phyloP scores from a whole-genome alignment of 2,888 invertebrate species.

The Pharmacophagus antenor region DNA sequence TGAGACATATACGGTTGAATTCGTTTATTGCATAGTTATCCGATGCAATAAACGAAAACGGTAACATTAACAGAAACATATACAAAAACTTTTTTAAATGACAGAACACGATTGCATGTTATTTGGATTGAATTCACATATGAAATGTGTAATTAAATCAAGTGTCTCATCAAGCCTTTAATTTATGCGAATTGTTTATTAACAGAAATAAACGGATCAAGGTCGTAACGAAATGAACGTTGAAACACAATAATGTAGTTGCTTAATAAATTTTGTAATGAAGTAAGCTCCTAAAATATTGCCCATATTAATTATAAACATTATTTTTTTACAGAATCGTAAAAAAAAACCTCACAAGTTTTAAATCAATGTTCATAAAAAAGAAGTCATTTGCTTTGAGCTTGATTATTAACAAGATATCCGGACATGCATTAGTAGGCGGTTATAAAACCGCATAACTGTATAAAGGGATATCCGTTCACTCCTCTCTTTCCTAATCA shows the following conservation, averaged over 20 bases:
- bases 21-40: slow-evolving; percentile 3
- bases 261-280: neutral
- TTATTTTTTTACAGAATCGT: too few relatives aligned
- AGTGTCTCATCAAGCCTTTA: slow-evolving; percentile 1
- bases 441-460: slow-evolving; percentile 39
- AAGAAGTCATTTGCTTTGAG: slow-evolving; percentile 32
- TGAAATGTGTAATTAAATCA: slow-evolving; percentile 2
- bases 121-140: slow-evolving; percentile 10
- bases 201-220: slow-evolving; percentile 40
- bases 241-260: slow-evolving; percentile 14
- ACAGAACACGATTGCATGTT: neutral
- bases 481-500: slow-evolving; percentile 18
- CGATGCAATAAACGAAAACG: slow-evolving; percentile 6
- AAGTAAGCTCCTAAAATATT: neutral
- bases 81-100: slow-evolving; percentile 9
- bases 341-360: neutral
- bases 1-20: slow-evolving; percentile 8
- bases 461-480: slow-evolving; percentile 36
- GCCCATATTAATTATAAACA: neutral
- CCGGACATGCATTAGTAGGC: slow-evolving; percentile 40
- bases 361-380: slow-evolving; percentile 8
- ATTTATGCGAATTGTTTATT: slow-evolving; percentile 32
- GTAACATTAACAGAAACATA: slow-evolving; percentile 8
- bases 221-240: slow-evolving; percentile 38
- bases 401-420: slow-evolving; percentile 39